These are phyloP conservation scores for Leptothorax acervorum DNA, from an alignment of 2,888 invertebrate species.

Conservation along the genomic window DNA sequence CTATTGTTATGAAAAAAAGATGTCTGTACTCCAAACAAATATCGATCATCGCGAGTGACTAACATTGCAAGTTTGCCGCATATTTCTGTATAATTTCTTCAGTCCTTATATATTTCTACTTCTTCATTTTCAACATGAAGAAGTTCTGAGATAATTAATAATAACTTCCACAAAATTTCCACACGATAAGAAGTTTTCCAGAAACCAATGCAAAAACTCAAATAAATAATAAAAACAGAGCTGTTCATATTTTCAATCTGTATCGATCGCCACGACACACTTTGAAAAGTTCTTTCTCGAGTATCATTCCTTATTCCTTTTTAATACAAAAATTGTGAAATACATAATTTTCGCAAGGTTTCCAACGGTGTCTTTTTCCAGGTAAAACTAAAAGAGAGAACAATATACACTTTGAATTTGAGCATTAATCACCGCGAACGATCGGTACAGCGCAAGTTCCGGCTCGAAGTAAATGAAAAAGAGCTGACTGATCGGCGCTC, in stretches of 20 bases:
- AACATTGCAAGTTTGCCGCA: no score
- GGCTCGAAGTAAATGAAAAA: slow-evolving; percentile 5
- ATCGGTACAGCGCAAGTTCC: slow-evolving; percentile 4
- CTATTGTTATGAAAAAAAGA: neutral
- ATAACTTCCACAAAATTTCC: neutral
- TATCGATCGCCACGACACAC: neutral
- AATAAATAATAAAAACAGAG: neutral
- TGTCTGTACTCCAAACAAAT: neutral
- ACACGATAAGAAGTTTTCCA: neutral
- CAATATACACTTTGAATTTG: neutral
- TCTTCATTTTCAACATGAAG: neutral
- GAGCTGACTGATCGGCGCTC: neutral
- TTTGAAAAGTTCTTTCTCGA: neutral
- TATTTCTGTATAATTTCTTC: neutral
- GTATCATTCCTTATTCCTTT: neutral
- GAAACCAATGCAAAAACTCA: neutral
- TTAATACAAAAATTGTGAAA: neutral
- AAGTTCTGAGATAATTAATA: neutral
- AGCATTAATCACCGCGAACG: neutral
- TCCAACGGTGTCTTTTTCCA: neutral
- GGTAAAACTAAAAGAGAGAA: neutral
- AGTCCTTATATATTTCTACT: neutral
- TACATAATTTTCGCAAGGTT: neutral
- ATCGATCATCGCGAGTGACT: neutral
- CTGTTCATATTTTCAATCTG: neutral